Evolutionary conservation across 2,113 vertebrate genomes (phyloP).

Genomic region (Ptilorrhoa leucosticta): DNA sequence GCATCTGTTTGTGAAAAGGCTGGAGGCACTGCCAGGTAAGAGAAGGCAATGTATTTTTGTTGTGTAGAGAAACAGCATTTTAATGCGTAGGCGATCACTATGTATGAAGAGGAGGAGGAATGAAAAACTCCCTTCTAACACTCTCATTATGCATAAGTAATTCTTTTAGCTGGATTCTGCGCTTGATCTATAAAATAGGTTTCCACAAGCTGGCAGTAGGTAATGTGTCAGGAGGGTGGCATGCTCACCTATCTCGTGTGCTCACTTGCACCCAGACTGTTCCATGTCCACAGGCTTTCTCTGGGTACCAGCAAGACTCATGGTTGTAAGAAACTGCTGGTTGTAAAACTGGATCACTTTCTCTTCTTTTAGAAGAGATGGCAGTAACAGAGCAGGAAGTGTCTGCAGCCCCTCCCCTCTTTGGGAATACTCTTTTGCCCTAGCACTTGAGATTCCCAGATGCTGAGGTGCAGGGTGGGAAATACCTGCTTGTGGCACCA

Average conservation of each 20-base stretch:
- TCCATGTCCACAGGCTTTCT: background rate
- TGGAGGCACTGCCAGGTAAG: background rate
- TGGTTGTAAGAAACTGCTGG: background rate
- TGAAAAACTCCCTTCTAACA: background rate
- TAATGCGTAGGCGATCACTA: background rate
- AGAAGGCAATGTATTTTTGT: background rate
- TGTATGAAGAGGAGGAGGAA: background rate
- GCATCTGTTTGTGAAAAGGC: background rate
- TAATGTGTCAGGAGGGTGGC: background rate
- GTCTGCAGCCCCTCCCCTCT: background rate
- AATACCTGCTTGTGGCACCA: background rate
- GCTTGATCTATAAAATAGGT: background rate
- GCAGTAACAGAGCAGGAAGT: background rate
- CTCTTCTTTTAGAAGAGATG: background rate
- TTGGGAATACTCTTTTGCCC: background rate
- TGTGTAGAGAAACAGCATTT: background rate
- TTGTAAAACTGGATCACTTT: background rate
- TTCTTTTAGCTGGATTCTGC: background rate
- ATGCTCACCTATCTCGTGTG: fast-evolving
- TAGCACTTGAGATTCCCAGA: background rate
- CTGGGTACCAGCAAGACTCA: background rate
- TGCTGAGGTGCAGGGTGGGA: background rate
- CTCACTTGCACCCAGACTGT: background rate
- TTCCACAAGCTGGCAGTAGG: background rate
- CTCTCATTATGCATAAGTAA: background rate